Base-by-base conservation (phyloP, 1,140 invertebrate species). In the Macrotrachela quadricornifera region DNA sequence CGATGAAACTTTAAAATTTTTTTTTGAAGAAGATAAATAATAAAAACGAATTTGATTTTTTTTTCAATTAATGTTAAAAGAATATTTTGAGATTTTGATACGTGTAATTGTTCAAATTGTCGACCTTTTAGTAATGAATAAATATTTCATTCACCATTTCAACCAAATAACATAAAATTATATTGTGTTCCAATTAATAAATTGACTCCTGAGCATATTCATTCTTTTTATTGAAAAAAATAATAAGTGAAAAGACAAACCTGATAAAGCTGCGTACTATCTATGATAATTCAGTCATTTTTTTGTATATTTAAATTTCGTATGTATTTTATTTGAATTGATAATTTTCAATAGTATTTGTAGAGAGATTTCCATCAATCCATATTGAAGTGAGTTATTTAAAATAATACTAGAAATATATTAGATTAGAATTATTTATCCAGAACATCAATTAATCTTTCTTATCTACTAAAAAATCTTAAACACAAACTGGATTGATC, bases 61-160 rank as follows among this genome's bases (percentile, higher is more conserved):
- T 73, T 96, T 95, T 38, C 94, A 45, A 86, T 94, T 60, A 99
- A 91, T 39, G 94, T 99, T 18, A 99, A 88, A 56, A 99, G 75
- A 65, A 99, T 99, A 71, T 99, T 99, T 72, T 99, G 92, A 52
- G 90, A 90, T 74, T 97, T 94, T 56, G 97, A 75, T 42, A 97
- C 92, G 72, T 96, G 91, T 91, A 99, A 97, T 72, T 99, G 94
- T 64, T 95, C 88, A 73, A 99, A 99, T 58, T 88, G 77, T 63
- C 94, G 78, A 64, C 92, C 75, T 57, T 83, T 94, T 62, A 99
- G 96, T 61, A 99, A 73, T 63, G 95, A 90, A 72, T 99, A 99
- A 15, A 57, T 62, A 75, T 99, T 97, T 45, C 92, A 92, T 73
- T 97, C 90, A 18, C 94, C 94, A 61, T 86, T 92, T 62, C 94